phyloP scores from a whole-genome alignment of 64 coral and sea anemone genomes.

The Orbicella faveolata region DNA sequence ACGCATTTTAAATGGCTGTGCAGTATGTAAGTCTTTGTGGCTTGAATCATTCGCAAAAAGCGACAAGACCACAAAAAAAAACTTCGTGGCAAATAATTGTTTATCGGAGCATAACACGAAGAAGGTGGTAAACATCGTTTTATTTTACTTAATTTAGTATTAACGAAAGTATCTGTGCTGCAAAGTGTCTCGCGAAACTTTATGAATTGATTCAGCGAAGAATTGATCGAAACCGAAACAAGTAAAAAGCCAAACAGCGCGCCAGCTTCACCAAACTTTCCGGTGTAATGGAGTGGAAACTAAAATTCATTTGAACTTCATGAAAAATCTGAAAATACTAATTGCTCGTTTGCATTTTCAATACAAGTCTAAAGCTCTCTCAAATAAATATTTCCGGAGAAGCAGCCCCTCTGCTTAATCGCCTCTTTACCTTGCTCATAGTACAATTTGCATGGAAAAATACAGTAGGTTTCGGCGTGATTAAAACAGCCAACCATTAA shows the following conservation, averaged over 20 bases:
- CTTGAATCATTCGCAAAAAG: neutral
- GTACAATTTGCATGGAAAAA: slow-evolving; percentile 21
- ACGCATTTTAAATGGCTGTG: neutral
- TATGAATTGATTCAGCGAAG: neutral
- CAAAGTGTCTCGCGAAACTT: neutral
- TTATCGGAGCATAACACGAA: neutral
- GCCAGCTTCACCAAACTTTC: neutral
- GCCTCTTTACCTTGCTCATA: neutral
- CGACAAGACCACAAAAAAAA: neutral
- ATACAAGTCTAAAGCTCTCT: neutral
- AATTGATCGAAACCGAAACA: neutral
- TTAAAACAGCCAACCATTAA: neutral
- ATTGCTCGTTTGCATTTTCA: slow-evolving; percentile 24
- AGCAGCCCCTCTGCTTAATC: slow-evolving; percentile 4
- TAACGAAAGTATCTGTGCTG: neutral
- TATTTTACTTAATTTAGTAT: neutral
- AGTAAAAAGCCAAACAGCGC: neutral
- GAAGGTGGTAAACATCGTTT: neutral
- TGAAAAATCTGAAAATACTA: neutral
- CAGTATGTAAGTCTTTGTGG: neutral
- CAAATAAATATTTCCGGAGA: slow-evolving; percentile 1
- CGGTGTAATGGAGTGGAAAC: neutral
- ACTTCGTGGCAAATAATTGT: neutral
- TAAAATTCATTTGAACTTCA: neutral
- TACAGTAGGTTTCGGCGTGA: neutral